Percentiles rank a stretch among this genome's conserved stretches.
Evolutionary conservation across 2,888 invertebrate species (phyloP).

Genomic region (Elmis aenea): DNA sequence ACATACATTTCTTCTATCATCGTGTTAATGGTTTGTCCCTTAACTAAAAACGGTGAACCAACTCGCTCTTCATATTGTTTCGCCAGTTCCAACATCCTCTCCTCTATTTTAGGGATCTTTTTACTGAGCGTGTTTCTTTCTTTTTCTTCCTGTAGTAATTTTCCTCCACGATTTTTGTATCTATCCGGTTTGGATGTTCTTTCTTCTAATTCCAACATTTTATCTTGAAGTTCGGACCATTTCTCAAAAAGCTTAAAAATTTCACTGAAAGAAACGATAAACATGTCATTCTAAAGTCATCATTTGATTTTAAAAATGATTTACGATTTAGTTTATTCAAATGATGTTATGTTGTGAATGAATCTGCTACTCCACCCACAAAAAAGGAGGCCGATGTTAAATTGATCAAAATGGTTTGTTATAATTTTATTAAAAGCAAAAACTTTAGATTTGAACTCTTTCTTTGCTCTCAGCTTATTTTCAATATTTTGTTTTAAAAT

Average conservation of each 20-base stretch:
- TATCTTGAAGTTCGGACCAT: conserved; percentile 66
- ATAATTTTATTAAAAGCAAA: too few relatives aligned
- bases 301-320: conserved; percentile 2
- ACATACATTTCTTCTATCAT: conserved; percentile 60
- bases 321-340: too few relatives aligned
- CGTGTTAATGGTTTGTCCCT: conserved; percentile 59
- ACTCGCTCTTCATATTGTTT: conserved; percentile 52
- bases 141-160: conserved; percentile 79
- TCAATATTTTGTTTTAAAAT: too few relatives aligned
- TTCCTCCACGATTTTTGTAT: conserved; percentile 83
- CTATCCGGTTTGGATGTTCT: conserved; percentile 75
- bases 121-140: conserved; percentile 72
- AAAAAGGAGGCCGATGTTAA: too few relatives aligned
- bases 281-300: conserved; percentile 1
- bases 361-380: too few relatives aligned
- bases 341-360: too few relatives aligned
- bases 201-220: conserved; percentile 70
- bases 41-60: conserved; percentile 55
- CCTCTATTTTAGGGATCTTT: conserved; percentile 68
- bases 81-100: conserved; percentile 55
- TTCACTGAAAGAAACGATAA: conserved; percentile 44
- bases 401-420: too few relatives aligned
- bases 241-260: conserved; percentile 63
- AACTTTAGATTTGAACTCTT: too few relatives aligned
- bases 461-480: too few relatives aligned